Percentiles rank a stretch among this genome's conserved stretches.
Conservation (phyloP, 1,140 invertebrate species). For the Zaprionus davidi region DNA sequence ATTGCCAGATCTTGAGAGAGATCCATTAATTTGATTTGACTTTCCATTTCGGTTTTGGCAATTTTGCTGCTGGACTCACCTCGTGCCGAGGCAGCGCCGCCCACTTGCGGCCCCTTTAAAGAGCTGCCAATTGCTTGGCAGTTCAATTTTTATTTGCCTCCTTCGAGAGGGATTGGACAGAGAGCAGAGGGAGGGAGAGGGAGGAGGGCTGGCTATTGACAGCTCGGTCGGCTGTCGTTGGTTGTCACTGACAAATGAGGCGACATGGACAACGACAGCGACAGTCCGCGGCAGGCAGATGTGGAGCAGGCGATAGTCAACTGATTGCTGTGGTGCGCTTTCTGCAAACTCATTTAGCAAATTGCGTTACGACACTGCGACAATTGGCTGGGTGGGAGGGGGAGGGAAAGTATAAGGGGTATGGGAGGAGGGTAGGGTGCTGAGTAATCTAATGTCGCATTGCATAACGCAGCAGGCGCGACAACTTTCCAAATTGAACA, state of each 20-base stretch:
- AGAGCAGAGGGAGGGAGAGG: not conserved
- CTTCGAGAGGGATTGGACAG: not conserved
- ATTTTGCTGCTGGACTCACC: conserved; percentile 6
- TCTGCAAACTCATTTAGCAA: conserved; percentile 63
- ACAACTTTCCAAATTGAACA: conserved; percentile 61
- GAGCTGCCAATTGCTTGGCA: not conserved
- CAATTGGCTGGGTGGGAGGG: not conserved
- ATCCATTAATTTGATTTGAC: conserved; percentile 29
- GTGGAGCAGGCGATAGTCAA: conserved; percentile 54
- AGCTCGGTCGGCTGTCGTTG: conserved; percentile 24
- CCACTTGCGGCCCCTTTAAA: not conserved
- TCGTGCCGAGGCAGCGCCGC: not conserved
- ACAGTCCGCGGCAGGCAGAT: conserved; percentile 39
- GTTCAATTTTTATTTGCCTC: conserved; percentile 37
- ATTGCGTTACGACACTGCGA: conserved; percentile 35
- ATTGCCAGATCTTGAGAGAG: conserved; percentile 2
- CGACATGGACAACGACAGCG: not conserved
- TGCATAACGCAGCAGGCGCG: conserved; percentile 47
- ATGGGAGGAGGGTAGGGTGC: not conserved
- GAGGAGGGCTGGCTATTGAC: conserved; percentile 4
- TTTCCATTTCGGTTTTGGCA: conserved; percentile 20
- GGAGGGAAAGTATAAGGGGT: not conserved
- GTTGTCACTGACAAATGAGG: conserved; percentile 45
- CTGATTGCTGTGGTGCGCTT: conserved; percentile 9
- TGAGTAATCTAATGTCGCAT: conserved; percentile 47